Conservation (phyloP, 2,113 vertebrate species). For the Thamnaconus septentrionalis region DNA sequence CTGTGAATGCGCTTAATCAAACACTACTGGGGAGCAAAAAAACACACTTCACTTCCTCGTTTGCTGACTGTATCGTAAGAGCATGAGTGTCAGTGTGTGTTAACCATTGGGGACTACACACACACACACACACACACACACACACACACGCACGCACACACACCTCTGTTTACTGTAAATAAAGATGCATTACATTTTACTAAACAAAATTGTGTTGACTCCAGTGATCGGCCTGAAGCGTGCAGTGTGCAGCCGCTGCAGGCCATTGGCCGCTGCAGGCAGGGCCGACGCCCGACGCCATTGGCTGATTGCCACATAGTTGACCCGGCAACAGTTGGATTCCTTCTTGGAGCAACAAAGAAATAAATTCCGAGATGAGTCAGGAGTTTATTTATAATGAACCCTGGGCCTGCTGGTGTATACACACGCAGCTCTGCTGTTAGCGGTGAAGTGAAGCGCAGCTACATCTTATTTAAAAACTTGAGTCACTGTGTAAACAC, state of each 20-base stretch:
- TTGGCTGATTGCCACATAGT: too few relatives aligned
- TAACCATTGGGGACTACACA: conserved; percentile 11
- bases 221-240: conserved; percentile 42
- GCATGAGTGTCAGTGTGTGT: conserved; percentile 42
- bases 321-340: conserved; percentile 11
- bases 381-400: conserved; percentile 7
- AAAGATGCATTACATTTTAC: conserved; percentile 55
- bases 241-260: conserved; percentile 25
- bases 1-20: conserved; percentile 55
- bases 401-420: background rate
- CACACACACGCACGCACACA: conserved; percentile 37
- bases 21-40: conserved; percentile 57
- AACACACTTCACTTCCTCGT: conserved; percentile 57
- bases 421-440: conserved; percentile 19
- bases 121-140: conserved; percentile 26
- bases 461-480: conserved; percentile 41
- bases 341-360: conserved; percentile 12
- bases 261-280: background rate
- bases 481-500: conserved; percentile 45
- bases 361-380: conserved; percentile 30
- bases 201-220: conserved; percentile 47
- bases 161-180: conserved; percentile 57
- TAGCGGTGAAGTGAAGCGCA: conserved; percentile 18
- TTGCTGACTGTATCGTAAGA: conserved; percentile 33
- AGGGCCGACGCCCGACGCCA: too few relatives aligned